A percentile compares a stretch with the other conserved stretches of the same genome.
Evolutionary conservation across 2,888 invertebrate genomes (phyloP).

Genomic region (Lamproptera curius): DNA sequence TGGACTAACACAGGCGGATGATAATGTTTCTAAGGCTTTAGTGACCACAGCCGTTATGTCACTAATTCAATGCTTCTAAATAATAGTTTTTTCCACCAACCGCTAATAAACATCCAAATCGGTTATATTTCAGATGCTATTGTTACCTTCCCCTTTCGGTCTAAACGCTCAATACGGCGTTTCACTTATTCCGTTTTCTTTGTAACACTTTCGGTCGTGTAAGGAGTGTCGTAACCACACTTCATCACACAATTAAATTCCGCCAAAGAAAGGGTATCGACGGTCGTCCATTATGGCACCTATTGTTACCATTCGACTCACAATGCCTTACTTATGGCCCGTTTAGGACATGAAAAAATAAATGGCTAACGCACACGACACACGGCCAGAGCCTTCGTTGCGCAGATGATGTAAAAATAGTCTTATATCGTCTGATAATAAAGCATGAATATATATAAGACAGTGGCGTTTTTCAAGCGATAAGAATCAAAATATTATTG

Average conservation of each 20-base stretch:
- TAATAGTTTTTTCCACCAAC: too few relatives aligned
- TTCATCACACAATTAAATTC: constrained; percentile 77
- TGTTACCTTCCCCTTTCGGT: not conserved
- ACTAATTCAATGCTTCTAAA: too few relatives aligned
- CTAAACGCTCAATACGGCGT: constrained; percentile 16
- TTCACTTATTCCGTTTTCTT: constrained; percentile 32
- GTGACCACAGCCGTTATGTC: too few relatives aligned
- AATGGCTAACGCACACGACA: constrained; percentile 50
- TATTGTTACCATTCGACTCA: constrained; percentile 72
- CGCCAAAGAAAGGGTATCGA: constrained; percentile 74
- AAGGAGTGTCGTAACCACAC: constrained; percentile 71
- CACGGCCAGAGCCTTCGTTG: constrained; percentile 28
- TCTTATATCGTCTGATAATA: too few relatives aligned
- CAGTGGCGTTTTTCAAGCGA: too few relatives aligned
- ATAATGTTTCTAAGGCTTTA: too few relatives aligned
- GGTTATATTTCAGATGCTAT: constrained; percentile 1
- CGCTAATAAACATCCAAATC: too few relatives aligned
- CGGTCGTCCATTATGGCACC: constrained; percentile 67
- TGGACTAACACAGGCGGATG: too few relatives aligned
- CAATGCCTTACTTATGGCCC: constrained; percentile 73
- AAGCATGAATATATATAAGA: too few relatives aligned
- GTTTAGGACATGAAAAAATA: constrained; percentile 73
- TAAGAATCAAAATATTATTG: too few relatives aligned
- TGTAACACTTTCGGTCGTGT: constrained; percentile 42
- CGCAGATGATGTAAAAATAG: not conserved